phyloP scores from a whole-genome alignment of 35 echinoderm and acorn worm species.

The Diadema setosum region DNA sequence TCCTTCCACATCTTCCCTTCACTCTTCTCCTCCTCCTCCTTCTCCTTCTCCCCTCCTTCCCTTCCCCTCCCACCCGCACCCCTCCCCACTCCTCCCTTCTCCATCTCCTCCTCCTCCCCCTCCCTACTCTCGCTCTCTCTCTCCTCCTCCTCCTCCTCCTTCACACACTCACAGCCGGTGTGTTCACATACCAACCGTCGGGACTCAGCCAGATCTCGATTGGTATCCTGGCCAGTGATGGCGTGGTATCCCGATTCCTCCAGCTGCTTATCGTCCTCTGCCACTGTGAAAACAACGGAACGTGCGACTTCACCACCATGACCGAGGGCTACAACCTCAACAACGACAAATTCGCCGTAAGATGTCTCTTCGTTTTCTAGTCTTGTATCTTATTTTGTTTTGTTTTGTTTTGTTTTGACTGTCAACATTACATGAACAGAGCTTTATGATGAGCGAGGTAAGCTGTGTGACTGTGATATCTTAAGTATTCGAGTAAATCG shows the following conservation, averaged over 20 bases:
- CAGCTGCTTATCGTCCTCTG: conserved; percentile 36
- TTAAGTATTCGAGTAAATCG: no score
- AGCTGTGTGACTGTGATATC: no score
- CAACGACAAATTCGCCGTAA: conserved; percentile 65
- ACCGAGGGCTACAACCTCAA: conserved; percentile 7
- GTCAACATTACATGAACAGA: no score
- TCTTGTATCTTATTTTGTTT: neutral
- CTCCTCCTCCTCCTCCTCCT: neutral
- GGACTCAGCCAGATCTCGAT: neutral
- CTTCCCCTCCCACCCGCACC: no score
- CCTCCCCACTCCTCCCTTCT: neutral
- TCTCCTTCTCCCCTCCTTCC: neutral
- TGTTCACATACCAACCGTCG: neutral
- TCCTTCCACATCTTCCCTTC: no score
- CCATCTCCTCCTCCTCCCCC: neutral
- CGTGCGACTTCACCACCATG: conserved; percentile 25
- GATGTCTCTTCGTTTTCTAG: neutral
- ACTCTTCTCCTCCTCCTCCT: no score
- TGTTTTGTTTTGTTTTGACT: no score
- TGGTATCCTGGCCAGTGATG: conserved; percentile 29
- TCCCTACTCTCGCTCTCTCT: neutral
- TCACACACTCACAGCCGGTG: conserved; percentile 20
- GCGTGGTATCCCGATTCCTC: neutral
- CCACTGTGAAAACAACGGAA: conserved; percentile 36
- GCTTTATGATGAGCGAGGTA: no score